phyloP scores from a whole-genome alignment of 2,888 invertebrate species.

The Melinaea marsaeus region DNA sequence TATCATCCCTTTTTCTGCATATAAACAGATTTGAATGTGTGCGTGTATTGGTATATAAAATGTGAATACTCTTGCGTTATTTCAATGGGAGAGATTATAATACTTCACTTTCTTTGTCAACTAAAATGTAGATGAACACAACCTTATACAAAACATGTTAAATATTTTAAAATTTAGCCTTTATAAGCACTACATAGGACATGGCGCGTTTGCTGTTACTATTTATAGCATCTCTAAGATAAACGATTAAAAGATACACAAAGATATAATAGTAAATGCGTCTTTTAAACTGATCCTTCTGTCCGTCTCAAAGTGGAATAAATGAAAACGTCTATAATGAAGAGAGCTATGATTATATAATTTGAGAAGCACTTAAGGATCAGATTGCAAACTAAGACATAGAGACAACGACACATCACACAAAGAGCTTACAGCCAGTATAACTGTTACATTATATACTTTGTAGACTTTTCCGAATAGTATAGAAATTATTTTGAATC shows the following conservation, averaged over 20 bases:
- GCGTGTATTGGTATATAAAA: slow-evolving; percentile 13
- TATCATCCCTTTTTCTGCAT: background rate
- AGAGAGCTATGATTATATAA: slow-evolving; percentile 9
- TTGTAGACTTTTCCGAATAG: slow-evolving; percentile 39
- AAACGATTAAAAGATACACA: slow-evolving; percentile 4
- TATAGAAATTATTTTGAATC: slow-evolving; percentile 43
- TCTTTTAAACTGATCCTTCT: slow-evolving; percentile 19
- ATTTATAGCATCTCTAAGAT: slow-evolving; percentile 7
- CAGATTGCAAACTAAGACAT: slow-evolving; percentile 43
- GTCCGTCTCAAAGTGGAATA: background rate
- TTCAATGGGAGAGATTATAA: slow-evolving; percentile 15
- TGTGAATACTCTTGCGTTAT: slow-evolving; percentile 24
- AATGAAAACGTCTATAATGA: background rate
- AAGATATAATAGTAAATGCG: slow-evolving; percentile 14
- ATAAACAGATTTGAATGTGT: slow-evolving; percentile 7
- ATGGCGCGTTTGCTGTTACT: slow-evolving; percentile 19
- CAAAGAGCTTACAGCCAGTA: slow-evolving; percentile 69
- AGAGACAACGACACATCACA: slow-evolving; percentile 75
- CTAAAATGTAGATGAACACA: slow-evolving; percentile 3
- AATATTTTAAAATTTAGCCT: slow-evolving; percentile 23
- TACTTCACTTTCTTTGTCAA: slow-evolving; percentile 9
- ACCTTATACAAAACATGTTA: slow-evolving; percentile 23
- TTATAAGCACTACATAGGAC: slow-evolving; percentile 25
- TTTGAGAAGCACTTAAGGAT: slow-evolving; percentile 9
- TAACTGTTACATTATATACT: slow-evolving; percentile 36